phyloP scores from a whole-genome alignment of 2,113 vertebrate genomes.

The Capreolus pygargus region DNA sequence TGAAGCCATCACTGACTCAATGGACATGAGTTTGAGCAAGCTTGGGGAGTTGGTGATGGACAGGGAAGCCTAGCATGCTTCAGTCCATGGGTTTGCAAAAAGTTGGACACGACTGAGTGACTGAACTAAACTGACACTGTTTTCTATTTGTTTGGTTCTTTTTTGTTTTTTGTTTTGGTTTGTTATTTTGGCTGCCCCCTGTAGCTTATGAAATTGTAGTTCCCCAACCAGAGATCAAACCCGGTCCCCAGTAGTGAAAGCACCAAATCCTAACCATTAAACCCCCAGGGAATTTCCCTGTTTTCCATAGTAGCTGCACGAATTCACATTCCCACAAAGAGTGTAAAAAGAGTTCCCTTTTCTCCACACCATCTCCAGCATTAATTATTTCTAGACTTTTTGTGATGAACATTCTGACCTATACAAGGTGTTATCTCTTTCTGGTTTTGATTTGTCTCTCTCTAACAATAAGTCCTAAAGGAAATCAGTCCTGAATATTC shows the following conservation, averaged over 20 bases:
- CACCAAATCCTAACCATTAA: background rate
- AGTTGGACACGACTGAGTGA: background rate
- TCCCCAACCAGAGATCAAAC: background rate
- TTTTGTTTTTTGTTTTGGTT: background rate
- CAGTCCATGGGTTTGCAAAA: background rate
- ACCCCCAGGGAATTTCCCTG: background rate
- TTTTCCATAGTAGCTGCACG: background rate
- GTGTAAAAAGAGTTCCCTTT: background rate
- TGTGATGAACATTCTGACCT: background rate
- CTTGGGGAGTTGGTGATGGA: background rate
- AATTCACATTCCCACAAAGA: background rate
- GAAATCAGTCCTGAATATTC: background rate
- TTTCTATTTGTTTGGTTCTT: background rate
- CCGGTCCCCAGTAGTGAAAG: background rate
- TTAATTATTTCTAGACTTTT: background rate
- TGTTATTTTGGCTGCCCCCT: background rate
- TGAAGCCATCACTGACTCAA: background rate
- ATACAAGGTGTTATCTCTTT: background rate
- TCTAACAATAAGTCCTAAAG: background rate
- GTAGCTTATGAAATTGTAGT: background rate
- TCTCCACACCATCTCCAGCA: background rate
- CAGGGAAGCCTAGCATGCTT: background rate
- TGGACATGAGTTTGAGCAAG: background rate
- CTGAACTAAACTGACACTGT: background rate
- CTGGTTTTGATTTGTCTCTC: background rate